These are phyloP conservation scores for Vanacampus margaritifer DNA, from an alignment of 2,113 vertebrate species.

Conservation along the genomic window DNA sequence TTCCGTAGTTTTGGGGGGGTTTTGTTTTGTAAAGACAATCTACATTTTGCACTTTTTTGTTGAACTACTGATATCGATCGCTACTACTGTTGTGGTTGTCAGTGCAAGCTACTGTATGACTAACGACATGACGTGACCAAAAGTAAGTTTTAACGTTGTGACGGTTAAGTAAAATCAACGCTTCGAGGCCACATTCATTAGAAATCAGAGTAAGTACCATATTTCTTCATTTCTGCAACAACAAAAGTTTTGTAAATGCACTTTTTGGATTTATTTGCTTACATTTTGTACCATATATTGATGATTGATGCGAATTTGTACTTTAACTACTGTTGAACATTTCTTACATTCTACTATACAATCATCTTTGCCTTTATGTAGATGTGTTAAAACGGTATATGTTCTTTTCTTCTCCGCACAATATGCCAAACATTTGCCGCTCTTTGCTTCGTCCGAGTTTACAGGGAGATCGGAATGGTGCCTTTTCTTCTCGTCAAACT, in stretches of 20 bases:
- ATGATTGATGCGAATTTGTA: conserved; percentile 23
- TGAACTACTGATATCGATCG: conserved; percentile 25
- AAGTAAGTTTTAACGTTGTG: background rate
- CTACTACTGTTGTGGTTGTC: conserved; percentile 18
- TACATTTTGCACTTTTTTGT: conserved; percentile 22
- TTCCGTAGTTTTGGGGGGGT: background rate
- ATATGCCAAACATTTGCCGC: conserved; percentile 10
- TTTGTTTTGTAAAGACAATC: conserved; percentile 1
- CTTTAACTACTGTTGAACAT: conserved; percentile 20
- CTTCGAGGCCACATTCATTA: background rate
- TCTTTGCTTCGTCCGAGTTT: conserved; percentile 10
- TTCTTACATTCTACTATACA: conserved; percentile 8
- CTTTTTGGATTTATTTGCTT: conserved; percentile 43
- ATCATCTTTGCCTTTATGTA: background rate
- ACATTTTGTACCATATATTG: conserved; percentile 32
- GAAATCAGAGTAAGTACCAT: background rate
- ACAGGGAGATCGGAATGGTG: conserved; percentile 47
- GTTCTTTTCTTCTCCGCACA: background rate
- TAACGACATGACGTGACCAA: background rate
- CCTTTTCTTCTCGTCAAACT: conserved; percentile 43
- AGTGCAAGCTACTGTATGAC: conserved; percentile 26
- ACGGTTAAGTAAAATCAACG: background rate
- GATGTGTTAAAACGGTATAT: background rate
- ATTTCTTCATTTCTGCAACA: background rate
- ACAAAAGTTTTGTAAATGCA: conserved; percentile 50